These are phyloP conservation scores for Petrolisthes cinctipes DNA, from an alignment of 2,888 invertebrate species.

Conservation along the genomic window DNA sequence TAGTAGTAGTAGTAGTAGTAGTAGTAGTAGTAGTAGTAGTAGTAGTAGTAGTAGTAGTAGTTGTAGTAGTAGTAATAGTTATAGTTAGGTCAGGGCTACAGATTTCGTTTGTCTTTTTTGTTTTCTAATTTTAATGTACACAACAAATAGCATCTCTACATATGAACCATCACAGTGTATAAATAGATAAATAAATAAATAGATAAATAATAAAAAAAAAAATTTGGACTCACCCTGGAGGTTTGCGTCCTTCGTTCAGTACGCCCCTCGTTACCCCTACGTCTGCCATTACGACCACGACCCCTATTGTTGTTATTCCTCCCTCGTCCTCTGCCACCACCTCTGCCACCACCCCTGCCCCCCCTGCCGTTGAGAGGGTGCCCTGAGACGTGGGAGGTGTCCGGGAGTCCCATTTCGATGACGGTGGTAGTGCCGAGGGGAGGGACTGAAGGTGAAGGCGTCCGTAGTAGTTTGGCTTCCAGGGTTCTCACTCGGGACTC, in stretches of 20 bases:
- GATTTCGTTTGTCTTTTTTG: not conserved
- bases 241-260: no score
- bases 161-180: no score
- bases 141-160: not conserved
- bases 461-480: conserved; percentile 61
- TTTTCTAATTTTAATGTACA: not conserved
- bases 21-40: not conserved
- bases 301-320: conserved; percentile 24
- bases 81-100: not conserved
- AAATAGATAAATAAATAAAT: no score
- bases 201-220: no score
- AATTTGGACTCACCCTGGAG: no score
- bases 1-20: not conserved
- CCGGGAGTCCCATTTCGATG: conserved; percentile 63
- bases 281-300: not conserved
- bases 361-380: conserved; percentile 56
- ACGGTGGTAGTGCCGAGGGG: conserved; percentile 28
- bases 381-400: conserved; percentile 61
- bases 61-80: not conserved
- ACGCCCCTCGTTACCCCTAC: not conserved
- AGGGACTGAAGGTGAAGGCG: conserved; percentile 29
- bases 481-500: conserved; percentile 65
- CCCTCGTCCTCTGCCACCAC: conserved; percentile 7
- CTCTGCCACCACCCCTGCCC: conserved; percentile 26
- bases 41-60: no score